These are phyloP conservation scores for Lophura nycthemera DNA, from an alignment of 2,113 vertebrate species.

Conservation along the genomic window DNA sequence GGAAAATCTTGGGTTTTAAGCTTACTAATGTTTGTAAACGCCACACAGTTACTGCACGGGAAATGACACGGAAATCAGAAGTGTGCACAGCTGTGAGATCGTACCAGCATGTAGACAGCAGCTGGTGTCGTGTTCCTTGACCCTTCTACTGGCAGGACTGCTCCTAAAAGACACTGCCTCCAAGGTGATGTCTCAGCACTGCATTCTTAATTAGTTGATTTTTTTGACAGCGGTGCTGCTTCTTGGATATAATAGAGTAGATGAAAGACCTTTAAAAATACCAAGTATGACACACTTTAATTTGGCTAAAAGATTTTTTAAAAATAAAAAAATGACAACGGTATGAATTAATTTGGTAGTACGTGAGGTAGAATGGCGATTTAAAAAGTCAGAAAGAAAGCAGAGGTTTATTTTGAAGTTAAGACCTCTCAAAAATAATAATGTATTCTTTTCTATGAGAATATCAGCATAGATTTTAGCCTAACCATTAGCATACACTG, in stretches of 20 bases:
- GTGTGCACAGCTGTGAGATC: not conserved
- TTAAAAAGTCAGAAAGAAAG: slow-evolving; percentile 31
- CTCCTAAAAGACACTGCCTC: slow-evolving; percentile 57
- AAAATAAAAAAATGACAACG: not conserved
- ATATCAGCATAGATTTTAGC: not conserved
- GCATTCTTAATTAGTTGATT: slow-evolving; percentile 63
- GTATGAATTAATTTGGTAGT: not conserved
- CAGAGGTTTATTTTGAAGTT: slow-evolving; percentile 23
- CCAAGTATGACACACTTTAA: not conserved
- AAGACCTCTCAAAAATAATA: not conserved
- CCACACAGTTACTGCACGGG: rapidly evolving
- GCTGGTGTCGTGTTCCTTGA: slow-evolving; percentile 18
- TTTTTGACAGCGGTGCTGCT: slow-evolving; percentile 55
- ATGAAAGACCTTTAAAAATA: slow-evolving; percentile 62
- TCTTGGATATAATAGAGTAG: slow-evolving; percentile 10
- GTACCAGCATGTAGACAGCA: not conserved
- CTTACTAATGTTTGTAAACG: not conserved
- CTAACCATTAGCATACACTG: not conserved
- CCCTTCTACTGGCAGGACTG: slow-evolving; percentile 46
- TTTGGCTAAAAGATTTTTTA: slow-evolving; percentile 20
- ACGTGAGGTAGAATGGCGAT: not conserved
- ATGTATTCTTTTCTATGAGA: not conserved
- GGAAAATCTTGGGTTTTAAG: not conserved
- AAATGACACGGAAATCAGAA: not conserved
- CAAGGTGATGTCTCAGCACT: slow-evolving; percentile 58